Percentiles rank a stretch among this genome's conserved stretches.
Evolutionary conservation across 2,888 invertebrate species (phyloP).

Genomic region (Acheta domesticus): DNA sequence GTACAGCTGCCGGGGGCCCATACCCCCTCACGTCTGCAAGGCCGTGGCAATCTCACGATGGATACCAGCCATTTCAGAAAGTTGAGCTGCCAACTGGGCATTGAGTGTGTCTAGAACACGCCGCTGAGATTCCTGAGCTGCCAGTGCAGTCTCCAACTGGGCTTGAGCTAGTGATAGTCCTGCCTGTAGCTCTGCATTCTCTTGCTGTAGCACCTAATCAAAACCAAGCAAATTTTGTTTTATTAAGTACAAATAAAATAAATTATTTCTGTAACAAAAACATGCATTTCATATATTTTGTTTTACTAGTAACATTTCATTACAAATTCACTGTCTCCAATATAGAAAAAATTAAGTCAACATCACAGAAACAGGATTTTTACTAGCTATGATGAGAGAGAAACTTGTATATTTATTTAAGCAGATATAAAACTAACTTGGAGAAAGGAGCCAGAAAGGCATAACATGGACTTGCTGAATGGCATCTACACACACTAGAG

Average conservation of each 20-base stretch:
- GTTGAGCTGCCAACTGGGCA: slow-evolving; percentile 75
- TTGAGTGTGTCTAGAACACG: slow-evolving; percentile 77
- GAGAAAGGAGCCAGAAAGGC: no score
- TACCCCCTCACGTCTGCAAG: slow-evolving; percentile 64
- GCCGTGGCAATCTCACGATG: slow-evolving; percentile 82
- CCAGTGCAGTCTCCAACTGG: slow-evolving; percentile 72
- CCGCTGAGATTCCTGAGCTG: slow-evolving; percentile 77
- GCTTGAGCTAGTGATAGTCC: slow-evolving; percentile 73
- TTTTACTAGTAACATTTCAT: neutral
- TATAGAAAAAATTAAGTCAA: no score
- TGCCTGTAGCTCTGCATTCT: slow-evolving; percentile 61
- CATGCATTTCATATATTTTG: neutral
- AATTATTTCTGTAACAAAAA: neutral
- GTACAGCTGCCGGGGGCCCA: slow-evolving; percentile 21
- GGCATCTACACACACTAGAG: no score
- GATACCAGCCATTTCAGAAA: slow-evolving; percentile 75
- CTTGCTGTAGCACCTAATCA: slow-evolving; percentile 56
- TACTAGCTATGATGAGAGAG: no score
- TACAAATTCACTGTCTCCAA: no score
- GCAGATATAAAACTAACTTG: no score
- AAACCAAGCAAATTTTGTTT: neutral
- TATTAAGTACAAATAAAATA: neutral
- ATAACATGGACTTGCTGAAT: no score
- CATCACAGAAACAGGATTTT: no score
- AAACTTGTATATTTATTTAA: no score